Conservation (phyloP, 2,797 vertebrate genomes). For the Betta splendens region DNA sequence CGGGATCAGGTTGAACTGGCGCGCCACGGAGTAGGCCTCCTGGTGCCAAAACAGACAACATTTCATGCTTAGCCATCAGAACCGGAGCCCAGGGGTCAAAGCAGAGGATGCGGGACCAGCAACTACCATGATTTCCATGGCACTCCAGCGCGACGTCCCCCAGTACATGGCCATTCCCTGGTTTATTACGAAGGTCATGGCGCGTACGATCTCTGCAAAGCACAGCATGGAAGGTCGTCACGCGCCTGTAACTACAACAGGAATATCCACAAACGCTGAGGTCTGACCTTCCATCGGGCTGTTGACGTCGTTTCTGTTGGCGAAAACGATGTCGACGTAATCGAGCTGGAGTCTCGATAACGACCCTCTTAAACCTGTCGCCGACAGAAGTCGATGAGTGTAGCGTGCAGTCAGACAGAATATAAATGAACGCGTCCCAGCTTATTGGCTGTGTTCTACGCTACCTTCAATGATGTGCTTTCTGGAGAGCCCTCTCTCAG, state of each 20-base stretch:
- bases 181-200: slow-evolving; percentile 98
- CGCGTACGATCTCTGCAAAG: slow-evolving; percentile 92
- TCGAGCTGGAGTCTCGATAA: slow-evolving; percentile 89
- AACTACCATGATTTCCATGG: slow-evolving; percentile 92
- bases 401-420: too few relatives aligned
- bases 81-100: background rate
- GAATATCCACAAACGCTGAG: too few relatives aligned
- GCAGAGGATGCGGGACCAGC: slow-evolving; percentile 11
- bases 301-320: slow-evolving; percentile 90
- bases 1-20: slow-evolving; percentile 93
- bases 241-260: background rate
- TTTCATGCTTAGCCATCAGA: slow-evolving; percentile 14
- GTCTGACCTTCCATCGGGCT: slow-evolving; percentile 92
- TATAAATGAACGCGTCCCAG: background rate
- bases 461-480: slow-evolving; percentile 95
- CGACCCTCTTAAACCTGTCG: slow-evolving; percentile 83
- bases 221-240: background rate
- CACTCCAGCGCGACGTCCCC: slow-evolving; percentile 98
- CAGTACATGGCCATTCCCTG: slow-evolving; percentile 99
- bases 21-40: slow-evolving; percentile 92
- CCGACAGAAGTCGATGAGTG: background rate
- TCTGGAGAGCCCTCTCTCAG: slow-evolving; percentile 90
- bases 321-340: slow-evolving; percentile 92
- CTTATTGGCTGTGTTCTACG: background rate
- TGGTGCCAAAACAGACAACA: slow-evolving; percentile 59